Base-by-base conservation (phyloP, 2,888 invertebrate species). In the Lapara coniferarum region DNA sequence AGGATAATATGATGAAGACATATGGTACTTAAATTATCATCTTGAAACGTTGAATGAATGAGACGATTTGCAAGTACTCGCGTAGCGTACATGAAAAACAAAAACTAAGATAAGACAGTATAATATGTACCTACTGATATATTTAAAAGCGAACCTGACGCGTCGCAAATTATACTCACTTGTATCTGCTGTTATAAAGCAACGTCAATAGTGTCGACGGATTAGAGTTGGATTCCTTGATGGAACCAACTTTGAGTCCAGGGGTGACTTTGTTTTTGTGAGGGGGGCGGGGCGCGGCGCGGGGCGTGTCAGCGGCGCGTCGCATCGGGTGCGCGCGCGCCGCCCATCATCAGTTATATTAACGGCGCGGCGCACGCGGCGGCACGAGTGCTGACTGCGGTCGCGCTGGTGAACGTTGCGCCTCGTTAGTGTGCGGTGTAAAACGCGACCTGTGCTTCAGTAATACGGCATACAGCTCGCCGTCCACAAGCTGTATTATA, bases 271-370 rank as follows among this genome's bases (percentile, higher is more conserved):
- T 57, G 51, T 67, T 56, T 44, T 52, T 37, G 37, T 19, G 69
- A 73, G 79, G 75, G 83, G 84, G 84, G 87, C 83, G 84, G 86
- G 77, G 84, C 81, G 88, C 79, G 81, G 83, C 74, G 89, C 83
- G 87, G 83, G 88, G 89, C 88, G 90, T 87, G 88, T 75, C 82
- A 77, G 57, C 59, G 52, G 69, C n/a, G 51, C 51, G 71, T 72
- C n/a, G 51, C 51, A 70, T 72, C 77, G 78, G 81, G 72, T 80
- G 85, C 86, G 82, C 82, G 81, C 80, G 87, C 88, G 87, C 89
- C 92, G 88, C 91, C 89, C 89, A 86, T 84, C 83, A 70, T 70
- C 74, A 77, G 77, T 78, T 83, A 83, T 83, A 81, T 89, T 88
- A 91, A 89, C 86, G 86, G 84, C 78, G 83, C 76, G 71, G 74